phyloP scores from a whole-genome alignment of 2,113 vertebrate species.

The Colius striatus region DNA sequence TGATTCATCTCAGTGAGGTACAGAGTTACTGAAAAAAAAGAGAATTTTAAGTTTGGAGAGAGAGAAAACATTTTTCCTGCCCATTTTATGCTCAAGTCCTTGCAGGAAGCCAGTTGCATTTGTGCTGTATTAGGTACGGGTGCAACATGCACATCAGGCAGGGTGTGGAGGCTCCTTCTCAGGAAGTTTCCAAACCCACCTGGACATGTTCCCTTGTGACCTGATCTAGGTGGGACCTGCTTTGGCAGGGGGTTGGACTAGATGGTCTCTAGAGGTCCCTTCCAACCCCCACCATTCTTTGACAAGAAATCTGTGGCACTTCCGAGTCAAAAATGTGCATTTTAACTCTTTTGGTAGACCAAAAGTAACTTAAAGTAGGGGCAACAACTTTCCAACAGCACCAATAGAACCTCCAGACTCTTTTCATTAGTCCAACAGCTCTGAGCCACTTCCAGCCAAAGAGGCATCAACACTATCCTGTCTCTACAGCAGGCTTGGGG shows the following conservation, averaged over 20 bases:
- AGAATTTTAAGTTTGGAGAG: background rate
- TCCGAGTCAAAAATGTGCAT: background rate
- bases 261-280: no score
- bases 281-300: no score
- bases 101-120: background rate
- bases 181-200: no score
- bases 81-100: slow-evolving; percentile 30
- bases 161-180: no score
- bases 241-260: no score
- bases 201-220: no score
- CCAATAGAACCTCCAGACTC: background rate
- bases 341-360: background rate
- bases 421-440: background rate
- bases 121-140: background rate
- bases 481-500: background rate
- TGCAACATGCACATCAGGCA: background rate
- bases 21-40: background rate
- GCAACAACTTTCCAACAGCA: background rate
- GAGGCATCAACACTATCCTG: background rate
- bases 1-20: slow-evolving; percentile 4
- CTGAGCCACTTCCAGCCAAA: background rate
- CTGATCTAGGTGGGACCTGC: no score
- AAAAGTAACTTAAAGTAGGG: slow-evolving; percentile 9
- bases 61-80: slow-evolving; percentile 3
- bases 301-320: slow-evolving; percentile 15